Conservation (phyloP, 2,888 invertebrate species). For the Sicus ferrugineus region DNA sequence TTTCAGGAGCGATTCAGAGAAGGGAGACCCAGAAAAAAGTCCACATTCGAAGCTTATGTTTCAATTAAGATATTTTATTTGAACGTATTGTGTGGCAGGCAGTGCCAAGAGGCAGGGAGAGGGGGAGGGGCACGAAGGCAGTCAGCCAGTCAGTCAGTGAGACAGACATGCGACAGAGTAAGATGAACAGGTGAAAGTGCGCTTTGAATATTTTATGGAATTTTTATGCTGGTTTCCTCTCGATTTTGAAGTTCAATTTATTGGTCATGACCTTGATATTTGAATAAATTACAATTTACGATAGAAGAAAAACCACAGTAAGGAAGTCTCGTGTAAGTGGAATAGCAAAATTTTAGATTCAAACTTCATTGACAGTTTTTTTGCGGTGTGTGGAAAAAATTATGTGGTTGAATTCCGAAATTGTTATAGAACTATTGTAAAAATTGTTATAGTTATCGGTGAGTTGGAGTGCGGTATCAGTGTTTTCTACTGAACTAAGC, state of each 20-base stretch:
- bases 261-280: constrained; percentile 33
- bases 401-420: no score
- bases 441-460: no score
- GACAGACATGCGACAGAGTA: constrained; percentile 11
- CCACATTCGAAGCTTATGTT: background rate
- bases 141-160: background rate
- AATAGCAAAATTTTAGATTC: no score
- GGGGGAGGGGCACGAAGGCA: background rate
- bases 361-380: no score
- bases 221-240: constrained; percentile 20
- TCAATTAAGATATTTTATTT: constrained; percentile 30
- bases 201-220: constrained; percentile 33
- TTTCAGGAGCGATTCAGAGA: background rate
- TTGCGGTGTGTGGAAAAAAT: no score
- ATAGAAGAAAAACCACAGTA: no score
- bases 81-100: constrained; percentile 1
- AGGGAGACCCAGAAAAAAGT: background rate
- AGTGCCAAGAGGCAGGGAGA: constrained; percentile 5
- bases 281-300: constrained; percentile 11
- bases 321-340: no score
- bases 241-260: constrained; percentile 26
- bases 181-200: constrained; percentile 29
- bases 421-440: no score
- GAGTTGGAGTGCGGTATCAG: no score
- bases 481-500: no score